Base-by-base conservation (phyloP, 2,113 vertebrate species). In the Dolichotis patagonum region DNA sequence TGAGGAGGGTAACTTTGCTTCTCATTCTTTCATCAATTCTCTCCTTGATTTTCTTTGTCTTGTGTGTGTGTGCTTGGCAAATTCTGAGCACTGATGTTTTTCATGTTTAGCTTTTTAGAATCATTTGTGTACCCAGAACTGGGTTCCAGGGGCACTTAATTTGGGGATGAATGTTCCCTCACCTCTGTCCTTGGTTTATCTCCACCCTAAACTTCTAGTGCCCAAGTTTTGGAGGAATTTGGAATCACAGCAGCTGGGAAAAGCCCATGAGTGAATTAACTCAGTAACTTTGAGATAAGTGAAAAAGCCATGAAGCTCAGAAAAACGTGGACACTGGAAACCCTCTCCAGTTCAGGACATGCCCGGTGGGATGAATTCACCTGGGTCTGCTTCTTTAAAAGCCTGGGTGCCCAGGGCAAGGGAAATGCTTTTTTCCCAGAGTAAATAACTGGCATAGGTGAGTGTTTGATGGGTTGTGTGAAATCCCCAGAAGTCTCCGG, bases 401-500 rank as follows among this genome's bases (percentile, higher is more conserved):
- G 67, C 93, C 65, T 54, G 43, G 41, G 30, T 49, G 41, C 63
- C 60, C 16, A 65, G 87, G 90, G 46, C 85, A 89, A 80, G 82
- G 83, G 95, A 92, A 80, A 22, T 82, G 93, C 97, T 97, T 96
- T 75, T 96, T 77, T 94, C 85, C 11, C 0, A 7, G 13, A 97
- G 96, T 93, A 96, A 95, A 92, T 92, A 93, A 90, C 73, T 32
- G 89, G 84, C 56, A 3, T 75, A 90, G 87, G 95, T 96, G 94
- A 88, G 30, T 96, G 95, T 93, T 93, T 95, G 67, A 83, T 96
- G 96, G 85, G 91, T 97, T 83, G 43, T 97, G 83, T 97, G 97
- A 97, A 98, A 97, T 91, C 71, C 96, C 93, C 69, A 94, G 94
- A 96, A 96, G 92, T 97, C 96, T 98, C 2, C 3, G 95, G 96